Evolutionary conservation across 2,113 vertebrate genomes (phyloP).

Genomic region (Dissostichus mawsoni): DNA sequence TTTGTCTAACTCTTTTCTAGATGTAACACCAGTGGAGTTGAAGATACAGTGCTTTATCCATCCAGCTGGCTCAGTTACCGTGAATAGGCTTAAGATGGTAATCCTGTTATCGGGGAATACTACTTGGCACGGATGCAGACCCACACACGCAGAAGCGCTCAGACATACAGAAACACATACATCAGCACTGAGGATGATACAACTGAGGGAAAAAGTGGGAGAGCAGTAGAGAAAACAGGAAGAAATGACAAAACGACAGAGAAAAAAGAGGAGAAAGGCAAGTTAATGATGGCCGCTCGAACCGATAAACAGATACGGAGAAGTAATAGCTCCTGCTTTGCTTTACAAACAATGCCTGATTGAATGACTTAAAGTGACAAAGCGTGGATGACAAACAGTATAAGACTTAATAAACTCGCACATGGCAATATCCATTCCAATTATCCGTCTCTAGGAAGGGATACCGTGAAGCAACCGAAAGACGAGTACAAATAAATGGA

Average conservation of each 20-base stretch:
- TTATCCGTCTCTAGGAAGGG: slow-evolving; percentile 54
- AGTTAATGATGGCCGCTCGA: slow-evolving; percentile 29
- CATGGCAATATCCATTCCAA: slow-evolving; percentile 62
- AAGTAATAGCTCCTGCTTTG: slow-evolving; percentile 20
- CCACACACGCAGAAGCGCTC: slow-evolving; percentile 35
- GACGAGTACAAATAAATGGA: slow-evolving; percentile 25
- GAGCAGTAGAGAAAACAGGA: not conserved
- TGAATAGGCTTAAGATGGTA: slow-evolving; percentile 81
- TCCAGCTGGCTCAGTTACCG: slow-evolving; percentile 79
- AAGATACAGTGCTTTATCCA: slow-evolving; percentile 75
- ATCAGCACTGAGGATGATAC: slow-evolving; percentile 22
- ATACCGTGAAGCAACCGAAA: slow-evolving; percentile 18
- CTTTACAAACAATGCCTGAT: slow-evolving; percentile 42
- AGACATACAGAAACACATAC: slow-evolving; percentile 38
- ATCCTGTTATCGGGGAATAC: slow-evolving; percentile 81
- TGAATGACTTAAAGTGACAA: slow-evolving; percentile 46
- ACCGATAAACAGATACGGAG: slow-evolving; percentile 29
- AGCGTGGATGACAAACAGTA: slow-evolving; percentile 44
- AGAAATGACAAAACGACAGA: slow-evolving; percentile 30
- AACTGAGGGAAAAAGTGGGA: slow-evolving; percentile 21
- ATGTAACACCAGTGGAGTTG: slow-evolving; percentile 66
- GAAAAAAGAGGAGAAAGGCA: slow-evolving; percentile 19
- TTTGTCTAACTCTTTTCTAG: slow-evolving; percentile 72
- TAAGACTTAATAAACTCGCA: slow-evolving; percentile 43
- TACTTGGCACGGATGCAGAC: slow-evolving; percentile 68